Conservation (phyloP, 2,888 invertebrate genomes). For the Drosophila basisetae region DNA sequence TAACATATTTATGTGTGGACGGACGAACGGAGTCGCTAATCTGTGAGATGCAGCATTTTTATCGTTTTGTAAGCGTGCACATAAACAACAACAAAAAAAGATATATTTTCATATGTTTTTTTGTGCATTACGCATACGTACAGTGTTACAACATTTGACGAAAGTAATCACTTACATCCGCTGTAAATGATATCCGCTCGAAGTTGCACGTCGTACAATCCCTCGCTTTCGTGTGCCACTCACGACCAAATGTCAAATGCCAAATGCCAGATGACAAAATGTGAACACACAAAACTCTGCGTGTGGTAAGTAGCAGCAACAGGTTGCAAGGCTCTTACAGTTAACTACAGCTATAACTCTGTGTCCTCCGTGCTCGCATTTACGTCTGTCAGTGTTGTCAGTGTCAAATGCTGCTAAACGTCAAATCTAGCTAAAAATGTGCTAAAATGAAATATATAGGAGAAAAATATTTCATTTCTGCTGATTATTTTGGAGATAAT, state of each 20-base stretch:
- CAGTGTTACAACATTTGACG: conserved; percentile 29
- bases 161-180: conserved; percentile 40
- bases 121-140: conserved; percentile 46
- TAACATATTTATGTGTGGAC: conserved; percentile 16
- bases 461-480: background rate
- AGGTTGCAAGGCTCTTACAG: conserved; percentile 11
- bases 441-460: background rate
- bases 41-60: conserved; percentile 27
- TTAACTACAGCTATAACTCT: conserved; percentile 5
- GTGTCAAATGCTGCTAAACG: background rate
- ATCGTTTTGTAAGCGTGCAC: conserved; percentile 24
- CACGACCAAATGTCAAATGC: conserved; percentile 8
- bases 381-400: conserved; percentile 9
- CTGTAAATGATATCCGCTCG: conserved; percentile 13
- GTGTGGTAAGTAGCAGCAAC: conserved; percentile 21
- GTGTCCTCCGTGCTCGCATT: conserved; percentile 1
- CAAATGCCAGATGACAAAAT: conserved; percentile 6
- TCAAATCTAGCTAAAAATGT: background rate
- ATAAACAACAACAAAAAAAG: conserved; percentile 44
- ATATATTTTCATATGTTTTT: background rate
- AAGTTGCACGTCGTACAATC: background rate
- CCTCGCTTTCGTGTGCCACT: conserved; percentile 5
- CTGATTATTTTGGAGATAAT: background rate
- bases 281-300: background rate
- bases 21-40: conserved; percentile 30